Evolutionary conservation across 1,140 invertebrate species (phyloP).

Genomic region (Hylyphantes graminicola): DNA sequence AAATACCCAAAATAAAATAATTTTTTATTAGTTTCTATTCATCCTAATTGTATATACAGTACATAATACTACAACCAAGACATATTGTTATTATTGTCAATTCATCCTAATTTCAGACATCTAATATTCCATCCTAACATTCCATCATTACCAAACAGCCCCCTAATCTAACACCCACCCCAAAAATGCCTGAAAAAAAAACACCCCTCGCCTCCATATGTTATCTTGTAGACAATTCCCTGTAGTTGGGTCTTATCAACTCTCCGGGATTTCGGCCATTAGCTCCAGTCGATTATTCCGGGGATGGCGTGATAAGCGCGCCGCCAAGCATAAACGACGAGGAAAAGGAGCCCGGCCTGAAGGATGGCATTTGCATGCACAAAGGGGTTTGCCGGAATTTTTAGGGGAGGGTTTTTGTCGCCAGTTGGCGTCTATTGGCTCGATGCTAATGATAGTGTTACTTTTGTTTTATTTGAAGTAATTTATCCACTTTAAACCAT

Average conservation of each 20-base stretch:
- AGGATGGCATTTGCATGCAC: constrained; percentile 28
- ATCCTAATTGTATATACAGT: too few relatives aligned
- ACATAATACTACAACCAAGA: too few relatives aligned
- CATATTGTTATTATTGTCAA: too few relatives aligned
- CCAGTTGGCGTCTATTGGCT: constrained; percentile 16
- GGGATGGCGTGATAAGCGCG: constrained; percentile 50
- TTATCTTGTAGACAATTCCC: constrained; percentile 48
- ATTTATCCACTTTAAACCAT: too few relatives aligned
- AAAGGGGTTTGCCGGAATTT: constrained; percentile 45
- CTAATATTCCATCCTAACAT: too few relatives aligned
- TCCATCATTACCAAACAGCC: too few relatives aligned
- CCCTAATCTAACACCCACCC: too few relatives aligned
- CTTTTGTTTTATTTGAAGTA: too few relatives aligned
- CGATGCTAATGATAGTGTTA: neutral
- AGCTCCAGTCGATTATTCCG: constrained; percentile 55
- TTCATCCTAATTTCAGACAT: too few relatives aligned
- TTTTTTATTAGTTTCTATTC: too few relatives aligned
- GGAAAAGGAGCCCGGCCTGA: constrained; percentile 10
- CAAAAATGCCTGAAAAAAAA: neutral
- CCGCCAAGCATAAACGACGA: constrained; percentile 6
- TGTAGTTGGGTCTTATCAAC: constrained; percentile 42
- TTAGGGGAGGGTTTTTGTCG: neutral
- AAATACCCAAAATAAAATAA: too few relatives aligned
- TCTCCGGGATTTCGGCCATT: constrained; percentile 41
- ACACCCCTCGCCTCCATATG: constrained; percentile 13